phyloP scores from a whole-genome alignment of 2,888 invertebrate genomes.

The Phaonia tiefii region DNA sequence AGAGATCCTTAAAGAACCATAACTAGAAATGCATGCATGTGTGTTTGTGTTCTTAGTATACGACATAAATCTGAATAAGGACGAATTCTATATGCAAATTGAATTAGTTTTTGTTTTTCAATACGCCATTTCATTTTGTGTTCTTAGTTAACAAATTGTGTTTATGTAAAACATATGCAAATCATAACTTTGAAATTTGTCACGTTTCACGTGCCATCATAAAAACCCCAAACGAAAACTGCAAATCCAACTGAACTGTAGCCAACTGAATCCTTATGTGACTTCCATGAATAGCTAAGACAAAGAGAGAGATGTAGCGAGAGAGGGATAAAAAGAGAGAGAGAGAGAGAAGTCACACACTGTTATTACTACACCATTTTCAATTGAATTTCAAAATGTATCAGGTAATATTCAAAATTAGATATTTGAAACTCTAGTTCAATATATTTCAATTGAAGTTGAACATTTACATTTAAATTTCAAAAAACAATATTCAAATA shows the following conservation, averaged over 20 bases:
- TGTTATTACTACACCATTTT: no score
- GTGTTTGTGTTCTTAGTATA: not conserved
- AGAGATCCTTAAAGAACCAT: conserved; percentile 3
- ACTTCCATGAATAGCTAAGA: no score
- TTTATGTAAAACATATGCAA: conserved; percentile 33
- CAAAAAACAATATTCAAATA: no score
- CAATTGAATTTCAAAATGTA: no score
- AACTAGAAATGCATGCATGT: not conserved
- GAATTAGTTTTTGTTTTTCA: not conserved
- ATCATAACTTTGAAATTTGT: conserved; percentile 33
- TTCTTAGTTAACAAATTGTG: not conserved
- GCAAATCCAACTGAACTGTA: not conserved
- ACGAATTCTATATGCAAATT: conserved; percentile 24
- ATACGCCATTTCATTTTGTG: not conserved
- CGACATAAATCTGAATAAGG: not conserved
- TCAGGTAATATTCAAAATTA: no score
- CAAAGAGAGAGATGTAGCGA: no score
- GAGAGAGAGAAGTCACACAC: not conserved
- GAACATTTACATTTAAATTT: no score
- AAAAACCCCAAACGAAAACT: not conserved
- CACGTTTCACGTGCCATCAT: conserved; percentile 29
- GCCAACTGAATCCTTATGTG: conserved; percentile 10
- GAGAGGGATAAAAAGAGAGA: no score
- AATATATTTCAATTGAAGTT: no score
- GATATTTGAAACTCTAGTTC: no score